Evolutionary conservation across 2,888 invertebrate genomes (phyloP).

Genomic region (Thera britannica): DNA sequence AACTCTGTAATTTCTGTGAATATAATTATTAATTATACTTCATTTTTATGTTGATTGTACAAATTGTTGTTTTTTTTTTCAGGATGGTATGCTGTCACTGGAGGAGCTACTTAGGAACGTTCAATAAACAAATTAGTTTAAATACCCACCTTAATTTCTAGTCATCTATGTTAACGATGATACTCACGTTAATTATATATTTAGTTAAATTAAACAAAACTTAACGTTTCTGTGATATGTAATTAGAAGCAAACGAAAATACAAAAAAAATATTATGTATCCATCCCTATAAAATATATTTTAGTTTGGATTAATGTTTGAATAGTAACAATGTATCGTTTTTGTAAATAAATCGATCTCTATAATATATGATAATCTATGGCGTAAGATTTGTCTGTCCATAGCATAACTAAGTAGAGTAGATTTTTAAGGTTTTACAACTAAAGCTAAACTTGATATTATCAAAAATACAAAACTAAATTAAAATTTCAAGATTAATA

Average conservation of each 20-base stretch:
- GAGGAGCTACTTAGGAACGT: conserved; percentile 83
- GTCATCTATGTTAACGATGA: conserved; percentile 40
- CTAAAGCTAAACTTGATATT: conserved; percentile 7
- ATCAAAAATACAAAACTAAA: too few species aligned
- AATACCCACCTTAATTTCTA: conserved; percentile 43
- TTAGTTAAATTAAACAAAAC: conserved; percentile 44
- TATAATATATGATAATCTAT: conserved; percentile 46
- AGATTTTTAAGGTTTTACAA: conserved; percentile 18
- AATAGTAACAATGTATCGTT: conserved; percentile 39
- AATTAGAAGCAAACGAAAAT: conserved; percentile 41
- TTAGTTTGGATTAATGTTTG: conserved; percentile 45
- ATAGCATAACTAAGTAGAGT: conserved; percentile 57
- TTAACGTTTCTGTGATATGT: conserved; percentile 77
- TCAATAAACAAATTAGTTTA: conserved; percentile 55
- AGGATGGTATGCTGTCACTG: conserved; percentile 84
- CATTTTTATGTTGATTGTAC: neutral
- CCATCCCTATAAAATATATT: conserved; percentile 20
- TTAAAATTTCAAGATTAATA: too few species aligned
- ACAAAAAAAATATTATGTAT: conserved; percentile 34
- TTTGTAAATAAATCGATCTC: conserved; percentile 65
- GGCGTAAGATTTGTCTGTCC: conserved; percentile 67
- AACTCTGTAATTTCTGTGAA: too few species aligned
- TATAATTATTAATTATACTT: too few species aligned
- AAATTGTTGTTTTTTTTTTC: conserved; percentile 55
- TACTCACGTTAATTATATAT: conserved; percentile 41